Conservation (phyloP, 2,888 invertebrate genomes). For the Agonopterix arenella region DNA sequence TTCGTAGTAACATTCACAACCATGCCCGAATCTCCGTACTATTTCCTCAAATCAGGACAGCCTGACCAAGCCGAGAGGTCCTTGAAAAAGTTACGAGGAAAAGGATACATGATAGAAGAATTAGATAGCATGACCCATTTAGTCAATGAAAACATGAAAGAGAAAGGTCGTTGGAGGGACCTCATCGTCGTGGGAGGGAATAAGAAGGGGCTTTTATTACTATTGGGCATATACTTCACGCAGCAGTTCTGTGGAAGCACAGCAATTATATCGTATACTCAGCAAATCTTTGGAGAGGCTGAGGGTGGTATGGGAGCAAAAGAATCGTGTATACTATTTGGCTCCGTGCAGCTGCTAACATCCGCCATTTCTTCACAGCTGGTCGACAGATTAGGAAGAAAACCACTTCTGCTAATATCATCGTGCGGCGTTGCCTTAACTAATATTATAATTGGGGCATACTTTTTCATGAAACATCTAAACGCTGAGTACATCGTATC, state of each 20-base stretch:
- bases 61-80: conserved; percentile 72
- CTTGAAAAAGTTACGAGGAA: conserved; percentile 75
- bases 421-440: conserved; percentile 73
- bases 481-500: conserved; percentile 58
- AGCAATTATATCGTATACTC: conserved; percentile 76
- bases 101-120: conserved; percentile 71
- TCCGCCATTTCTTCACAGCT: conserved; percentile 75
- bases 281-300: conserved; percentile 78
- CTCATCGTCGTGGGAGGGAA: conserved; percentile 65
- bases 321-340: conserved; percentile 72
- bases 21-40: conserved; percentile 83
- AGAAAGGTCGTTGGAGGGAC: conserved; percentile 65
- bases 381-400: conserved; percentile 79
- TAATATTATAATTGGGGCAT: conserved; percentile 71
- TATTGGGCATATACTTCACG: conserved; percentile 77
- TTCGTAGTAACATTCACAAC: conserved; percentile 75
- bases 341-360: conserved; percentile 71
- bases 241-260: conserved; percentile 80
- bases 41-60: conserved; percentile 64
- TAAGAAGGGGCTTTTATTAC: conserved; percentile 75
- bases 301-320: conserved; percentile 64
- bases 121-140: conserved; percentile 70
- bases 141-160: conserved; percentile 71
- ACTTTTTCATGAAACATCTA: conserved; percentile 72
- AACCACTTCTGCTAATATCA: conserved; percentile 76